Evolutionary conservation across 2,888 invertebrate species (phyloP).

Genomic region (Platynereis dumerilii): DNA sequence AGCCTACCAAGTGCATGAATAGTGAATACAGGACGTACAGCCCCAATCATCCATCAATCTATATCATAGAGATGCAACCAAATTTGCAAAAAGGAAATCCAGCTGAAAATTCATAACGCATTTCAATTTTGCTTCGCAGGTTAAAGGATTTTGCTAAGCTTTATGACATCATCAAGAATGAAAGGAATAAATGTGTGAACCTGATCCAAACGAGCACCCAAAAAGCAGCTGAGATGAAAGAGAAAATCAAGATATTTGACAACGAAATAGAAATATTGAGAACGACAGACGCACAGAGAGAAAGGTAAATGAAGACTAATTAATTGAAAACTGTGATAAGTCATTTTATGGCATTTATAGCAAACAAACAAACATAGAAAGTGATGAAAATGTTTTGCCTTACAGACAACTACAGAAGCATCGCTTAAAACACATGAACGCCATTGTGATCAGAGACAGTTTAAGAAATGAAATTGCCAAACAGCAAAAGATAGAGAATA

Average conservation of each 20-base stretch:
- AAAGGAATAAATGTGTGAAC: constrained; percentile 64
- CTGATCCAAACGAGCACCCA: constrained; percentile 63
- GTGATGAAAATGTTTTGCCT: constrained; percentile 50
- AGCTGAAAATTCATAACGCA: too few species aligned
- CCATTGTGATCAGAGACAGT: constrained; percentile 59
- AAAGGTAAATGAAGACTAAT: constrained; percentile 57
- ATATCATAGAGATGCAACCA: too few species aligned
- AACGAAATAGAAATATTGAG: constrained; percentile 64
- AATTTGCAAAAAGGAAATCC: too few species aligned
- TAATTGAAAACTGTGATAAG: neutral
- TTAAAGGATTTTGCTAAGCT: constrained; percentile 63
- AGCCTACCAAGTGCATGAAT: too few species aligned
- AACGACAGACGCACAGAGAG: constrained; percentile 61
- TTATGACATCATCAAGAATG: constrained; percentile 64
- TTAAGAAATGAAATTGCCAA: constrained; percentile 62
- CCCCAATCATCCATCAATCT: too few species aligned
- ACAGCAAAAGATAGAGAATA: constrained; percentile 57
- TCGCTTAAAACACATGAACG: constrained; percentile 58
- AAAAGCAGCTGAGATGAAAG: constrained; percentile 63
- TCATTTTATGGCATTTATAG: neutral
- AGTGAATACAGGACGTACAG: too few species aligned
- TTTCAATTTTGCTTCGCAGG: too few species aligned
- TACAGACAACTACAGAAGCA: constrained; percentile 60
- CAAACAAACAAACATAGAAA: constrained; percentile 45
- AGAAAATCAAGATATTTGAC: constrained; percentile 63